Base-by-base conservation (phyloP, 2,797 vertebrate species). In the Cirrhinus molitorella region DNA sequence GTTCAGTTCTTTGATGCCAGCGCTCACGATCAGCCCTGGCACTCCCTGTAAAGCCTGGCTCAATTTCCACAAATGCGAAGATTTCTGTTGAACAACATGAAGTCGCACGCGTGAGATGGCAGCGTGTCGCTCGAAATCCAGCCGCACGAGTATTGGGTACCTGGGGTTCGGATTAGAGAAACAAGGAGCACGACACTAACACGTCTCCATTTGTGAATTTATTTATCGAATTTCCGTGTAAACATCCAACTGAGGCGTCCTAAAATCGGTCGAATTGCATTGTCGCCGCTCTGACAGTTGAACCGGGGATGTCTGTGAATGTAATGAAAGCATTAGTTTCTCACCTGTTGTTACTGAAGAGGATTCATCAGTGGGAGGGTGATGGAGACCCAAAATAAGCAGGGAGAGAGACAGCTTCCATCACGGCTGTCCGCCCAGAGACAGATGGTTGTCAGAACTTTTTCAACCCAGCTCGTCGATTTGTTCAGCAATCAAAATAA, bases 331-430 rank as follows among this genome's bases (percentile, higher is more conserved):
- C 83, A 81, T 79, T 87, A 87, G 83, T 86, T 84, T 74, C 89
- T 88, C 89, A 91, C 90, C 90, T 91, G 90, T 91, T 91, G 90
- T 90, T 85, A 86, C 72, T 86, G 86, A 74, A 82, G 77, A 73
- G 87, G 85, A 87, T 85, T 87, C 87, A 67, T 84, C 85, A 80
- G 79, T 80, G 73, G 76, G 53, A 81, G 83, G 85, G 80, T 84
- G 83, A 79, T 61, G 77, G 80, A 81, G 66, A 71, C 49, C 53
- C 70, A 68, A 85, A 86, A 87, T 79, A 85, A 85, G 73, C 74
- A 37, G 51, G 73, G 77, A 80, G 80, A 73, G 61, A 79, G 73
- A 83, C 25, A 3, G 65, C 55, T 47, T 72, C 77, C 87, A 87
- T 86, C 80, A 86, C 74, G 70, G 51, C 77, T 81, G 80, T 79